These are phyloP conservation scores for Ambastaia sidthimunki DNA, from an alignment of 2,797 vertebrate species.

Conservation along the genomic window DNA sequence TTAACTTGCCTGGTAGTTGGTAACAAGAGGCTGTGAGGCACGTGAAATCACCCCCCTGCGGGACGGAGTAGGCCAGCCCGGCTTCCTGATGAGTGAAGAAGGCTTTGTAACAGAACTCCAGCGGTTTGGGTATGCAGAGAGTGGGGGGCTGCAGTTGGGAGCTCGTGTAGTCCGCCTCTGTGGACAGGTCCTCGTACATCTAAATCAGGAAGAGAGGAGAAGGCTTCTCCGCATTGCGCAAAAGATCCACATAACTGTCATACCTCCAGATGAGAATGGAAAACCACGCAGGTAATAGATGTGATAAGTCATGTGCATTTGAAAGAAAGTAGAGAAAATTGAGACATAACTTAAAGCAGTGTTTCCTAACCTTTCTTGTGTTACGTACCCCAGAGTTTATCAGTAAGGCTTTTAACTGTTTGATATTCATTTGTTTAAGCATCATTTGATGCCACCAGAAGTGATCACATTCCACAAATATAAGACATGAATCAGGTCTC, in stretches of 20 bases:
- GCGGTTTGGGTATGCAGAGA: constrained; percentile 89
- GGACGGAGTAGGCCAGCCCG: constrained; percentile 87
- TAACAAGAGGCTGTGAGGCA: constrained; percentile 89
- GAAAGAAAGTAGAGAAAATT: constrained; percentile 1
- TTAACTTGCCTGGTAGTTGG: constrained; percentile 73
- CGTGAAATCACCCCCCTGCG: constrained; percentile 86
- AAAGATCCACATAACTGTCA: constrained; percentile 90
- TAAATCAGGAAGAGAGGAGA: constrained; percentile 78
- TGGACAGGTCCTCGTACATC: constrained; percentile 80
- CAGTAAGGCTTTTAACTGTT: no score
- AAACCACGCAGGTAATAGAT: constrained; percentile 86
- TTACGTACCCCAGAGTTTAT: no score
- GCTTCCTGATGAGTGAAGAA: constrained; percentile 87
- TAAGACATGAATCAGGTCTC: no score
- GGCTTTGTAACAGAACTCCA: constrained; percentile 90
- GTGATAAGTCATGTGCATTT: constrained; percentile 26
- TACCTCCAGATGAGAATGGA: constrained; percentile 89
- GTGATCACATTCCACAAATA: no score
- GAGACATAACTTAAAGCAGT: background rate
- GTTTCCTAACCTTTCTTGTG: no score
- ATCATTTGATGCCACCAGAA: no score
- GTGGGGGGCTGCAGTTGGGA: constrained; percentile 84
- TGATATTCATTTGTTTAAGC: no score
- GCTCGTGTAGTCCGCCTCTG: constrained; percentile 88
- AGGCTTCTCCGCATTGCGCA: constrained; percentile 82